phyloP scores from a whole-genome alignment of 2,888 invertebrate species.

The Drosophila incognita region DNA sequence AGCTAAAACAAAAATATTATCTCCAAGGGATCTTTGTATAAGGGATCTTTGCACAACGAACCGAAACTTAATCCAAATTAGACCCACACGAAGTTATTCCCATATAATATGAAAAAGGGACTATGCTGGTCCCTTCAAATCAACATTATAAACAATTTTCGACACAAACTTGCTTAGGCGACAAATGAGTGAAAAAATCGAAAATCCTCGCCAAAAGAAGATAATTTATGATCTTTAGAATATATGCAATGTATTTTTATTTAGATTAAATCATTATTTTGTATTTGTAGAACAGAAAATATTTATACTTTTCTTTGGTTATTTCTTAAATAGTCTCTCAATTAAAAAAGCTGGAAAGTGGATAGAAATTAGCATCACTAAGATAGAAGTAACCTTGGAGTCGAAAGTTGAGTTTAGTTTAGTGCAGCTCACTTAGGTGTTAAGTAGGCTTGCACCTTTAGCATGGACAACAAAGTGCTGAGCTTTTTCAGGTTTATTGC shows the following conservation, averaged over 20 bases:
- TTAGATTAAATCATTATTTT: not conserved
- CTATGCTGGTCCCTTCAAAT: not conserved
- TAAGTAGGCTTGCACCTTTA: not conserved
- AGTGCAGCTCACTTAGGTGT: not conserved
- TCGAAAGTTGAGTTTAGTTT: not conserved
- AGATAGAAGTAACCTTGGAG: not conserved
- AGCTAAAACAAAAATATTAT: too few relatives aligned
- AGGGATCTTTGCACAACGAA: too few relatives aligned
- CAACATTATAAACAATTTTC: not conserved
- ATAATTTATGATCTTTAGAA: not conserved
- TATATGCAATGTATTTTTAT: not conserved
- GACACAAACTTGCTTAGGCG: not conserved
- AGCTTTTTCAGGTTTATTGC: slow-evolving; percentile 4
- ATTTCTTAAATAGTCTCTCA: not conserved
- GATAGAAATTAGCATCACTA: not conserved
- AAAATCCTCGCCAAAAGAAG: too few relatives aligned
- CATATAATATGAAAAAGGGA: not conserved
- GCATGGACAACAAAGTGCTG: not conserved
- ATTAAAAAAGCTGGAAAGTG: not conserved
- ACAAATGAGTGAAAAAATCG: not conserved
- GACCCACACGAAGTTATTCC: not conserved
- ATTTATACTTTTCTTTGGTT: not conserved
- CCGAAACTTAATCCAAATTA: not conserved
- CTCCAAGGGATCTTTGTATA: too few relatives aligned
- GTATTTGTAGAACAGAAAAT: not conserved